Base-by-base conservation (phyloP, 2,888 invertebrate species). In the Seladonia tumulorum region DNA sequence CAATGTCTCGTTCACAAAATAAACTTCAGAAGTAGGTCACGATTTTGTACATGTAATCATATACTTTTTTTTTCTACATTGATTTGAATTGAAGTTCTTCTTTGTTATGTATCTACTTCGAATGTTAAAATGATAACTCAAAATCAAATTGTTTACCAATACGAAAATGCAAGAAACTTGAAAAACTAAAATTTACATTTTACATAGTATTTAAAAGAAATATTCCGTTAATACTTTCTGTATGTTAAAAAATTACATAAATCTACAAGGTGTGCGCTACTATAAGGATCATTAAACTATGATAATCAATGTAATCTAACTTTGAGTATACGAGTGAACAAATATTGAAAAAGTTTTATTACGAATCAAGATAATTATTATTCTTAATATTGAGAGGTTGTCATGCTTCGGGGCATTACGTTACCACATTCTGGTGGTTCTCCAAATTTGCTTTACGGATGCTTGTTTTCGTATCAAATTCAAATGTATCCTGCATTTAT, bases 341-440 rank as follows among this genome's bases (percentile, higher is more conserved):
- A 87, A 86, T 82, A 90, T 88, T 79, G 75, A 77, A 87, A 86
- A 89, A 92, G 75, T 88, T 80, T 88, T 85, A 76, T 87, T 87
- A 88, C 79, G 74, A 87, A 87, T 83, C 85, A 85, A 87, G 87
- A 88, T 86, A 88, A 91, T 91, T 75, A 86, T 88, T 87, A 63
- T 90, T 82, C 82, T 91, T 87, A 88, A 90, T 87, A 90, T 87
- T 88, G 87, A 89, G 89, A 92, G 86, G 91, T 92, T 91, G 86
- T 92, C 94, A 95, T 95, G 94, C 94, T 94, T 94, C 94, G 94
- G 94, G 92, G 92, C 93, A 94, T 93, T 93, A 94, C 92, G 88
- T 93, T 93, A 93, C 94, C 93, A 94, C 93, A 94, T 93, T 93
- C 93, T 93, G 94, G 93, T 94, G 94, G 94, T 91, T 94, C 94